Evolutionary conservation across 2,797 vertebrate genomes (phyloP).

Genomic region (Emydoidea blandingii): DNA sequence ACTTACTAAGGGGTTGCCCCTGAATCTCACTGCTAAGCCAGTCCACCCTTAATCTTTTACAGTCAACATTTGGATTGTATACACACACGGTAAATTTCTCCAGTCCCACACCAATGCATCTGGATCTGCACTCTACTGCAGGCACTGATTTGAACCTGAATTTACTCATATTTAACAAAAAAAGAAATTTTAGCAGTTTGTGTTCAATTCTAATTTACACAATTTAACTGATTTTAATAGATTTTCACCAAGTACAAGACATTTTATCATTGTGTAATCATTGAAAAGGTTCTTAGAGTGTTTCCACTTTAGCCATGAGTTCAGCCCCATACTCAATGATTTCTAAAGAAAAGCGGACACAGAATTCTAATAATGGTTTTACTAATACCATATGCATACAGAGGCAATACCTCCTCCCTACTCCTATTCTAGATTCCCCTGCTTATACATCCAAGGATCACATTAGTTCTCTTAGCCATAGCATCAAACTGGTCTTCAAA

Average conservation of each 20-base stretch:
- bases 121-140: not conserved
- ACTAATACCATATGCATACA: not conserved
- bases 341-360: not conserved
- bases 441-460: not conserved
- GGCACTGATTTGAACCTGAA: not conserved
- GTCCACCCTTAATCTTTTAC: not conserved
- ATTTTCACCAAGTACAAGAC: not conserved
- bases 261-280: not conserved
- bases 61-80: not conserved
- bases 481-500: not conserved
- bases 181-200: not conserved
- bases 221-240: not conserved
- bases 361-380: not conserved
- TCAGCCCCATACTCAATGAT: not conserved
- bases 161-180: not conserved
- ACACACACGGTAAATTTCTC: not conserved
- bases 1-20: not conserved
- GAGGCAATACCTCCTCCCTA: not conserved
- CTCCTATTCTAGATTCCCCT: not conserved
- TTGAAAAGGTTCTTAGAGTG: not conserved
- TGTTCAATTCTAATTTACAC: not conserved
- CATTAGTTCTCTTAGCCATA: not conserved
- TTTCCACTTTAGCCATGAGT: not conserved
- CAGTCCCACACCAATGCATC: not conserved
- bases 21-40: not conserved